phyloP scores from a whole-genome alignment of 2,113 vertebrate genomes.

The Anhinga rufa region DNA sequence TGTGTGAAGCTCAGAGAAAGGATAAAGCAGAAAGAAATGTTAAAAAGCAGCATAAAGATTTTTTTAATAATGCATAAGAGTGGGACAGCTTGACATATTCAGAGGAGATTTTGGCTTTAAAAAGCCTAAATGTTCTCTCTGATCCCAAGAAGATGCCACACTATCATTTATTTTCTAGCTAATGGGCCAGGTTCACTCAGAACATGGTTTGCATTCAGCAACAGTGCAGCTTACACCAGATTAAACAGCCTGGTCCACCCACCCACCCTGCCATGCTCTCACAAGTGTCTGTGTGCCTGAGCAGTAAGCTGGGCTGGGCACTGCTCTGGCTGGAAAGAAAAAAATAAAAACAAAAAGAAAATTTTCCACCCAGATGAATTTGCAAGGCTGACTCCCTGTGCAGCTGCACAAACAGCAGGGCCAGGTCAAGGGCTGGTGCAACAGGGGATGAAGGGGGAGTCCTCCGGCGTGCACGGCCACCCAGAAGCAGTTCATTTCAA shows the following conservation, averaged over 20 bases:
- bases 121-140: neutral
- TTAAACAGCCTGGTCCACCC: neutral
- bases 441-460: neutral
- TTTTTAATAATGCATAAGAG: neutral
- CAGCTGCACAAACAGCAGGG: neutral
- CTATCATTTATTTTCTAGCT: neutral
- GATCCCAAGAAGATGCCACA: neutral
- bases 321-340: neutral
- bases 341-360: neutral
- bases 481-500: neutral
- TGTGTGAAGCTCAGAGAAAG: neutral
- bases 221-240: neutral
- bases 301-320: neutral
- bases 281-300: neutral
- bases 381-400: neutral
- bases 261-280: neutral
- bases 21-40: neutral
- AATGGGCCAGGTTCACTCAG: neutral
- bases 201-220: neutral
- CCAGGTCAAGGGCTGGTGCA: neutral
- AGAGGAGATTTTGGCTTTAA: neutral
- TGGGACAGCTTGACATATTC: neutral
- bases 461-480: rapidly evolving
- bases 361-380: neutral
- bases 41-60: neutral